Evolutionary conservation across 1,140 invertebrate genomes (phyloP).

Genomic region (Metopolophium dirhodum): DNA sequence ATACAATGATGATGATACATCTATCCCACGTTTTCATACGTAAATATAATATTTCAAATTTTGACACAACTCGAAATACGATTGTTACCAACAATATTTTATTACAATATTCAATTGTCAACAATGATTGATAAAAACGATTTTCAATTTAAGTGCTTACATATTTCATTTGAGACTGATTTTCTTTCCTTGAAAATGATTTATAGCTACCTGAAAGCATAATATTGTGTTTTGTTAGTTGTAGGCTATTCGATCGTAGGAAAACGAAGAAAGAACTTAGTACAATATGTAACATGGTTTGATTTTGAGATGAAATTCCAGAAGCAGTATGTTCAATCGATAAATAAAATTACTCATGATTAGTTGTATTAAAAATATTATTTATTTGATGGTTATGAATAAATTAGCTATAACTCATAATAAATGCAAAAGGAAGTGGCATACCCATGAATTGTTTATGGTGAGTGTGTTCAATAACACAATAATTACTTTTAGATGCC

Average conservation of each 20-base stretch:
- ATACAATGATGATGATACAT: constrained; percentile 20
- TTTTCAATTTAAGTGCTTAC: constrained; percentile 48
- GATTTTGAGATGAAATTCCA: not conserved
- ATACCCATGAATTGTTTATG: no score
- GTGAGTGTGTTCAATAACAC: not conserved
- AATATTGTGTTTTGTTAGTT: constrained; percentile 1
- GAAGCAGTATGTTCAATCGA: not conserved
- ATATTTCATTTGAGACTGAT: constrained; percentile 48
- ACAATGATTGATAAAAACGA: constrained; percentile 18
- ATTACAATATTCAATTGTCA: constrained; percentile 52
- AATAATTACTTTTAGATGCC: not conserved
- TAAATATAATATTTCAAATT: constrained; percentile 47
- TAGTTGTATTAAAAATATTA: no score
- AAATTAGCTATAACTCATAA: no score
- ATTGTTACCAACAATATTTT: constrained; percentile 41
- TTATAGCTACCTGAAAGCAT: not conserved
- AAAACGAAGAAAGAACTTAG: not conserved
- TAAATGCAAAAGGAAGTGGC: no score
- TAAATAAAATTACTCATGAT: no score
- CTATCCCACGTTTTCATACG: not conserved
- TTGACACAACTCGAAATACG: constrained; percentile 26
- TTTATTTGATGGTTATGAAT: no score
- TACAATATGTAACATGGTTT: not conserved
- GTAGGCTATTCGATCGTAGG: not conserved
- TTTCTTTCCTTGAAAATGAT: constrained; percentile 8